A percentile compares a stretch with the other conserved stretches of the same genome.
Conservation (phyloP, 1,140 invertebrate species). For the Anoplophora glabripennis region DNA sequence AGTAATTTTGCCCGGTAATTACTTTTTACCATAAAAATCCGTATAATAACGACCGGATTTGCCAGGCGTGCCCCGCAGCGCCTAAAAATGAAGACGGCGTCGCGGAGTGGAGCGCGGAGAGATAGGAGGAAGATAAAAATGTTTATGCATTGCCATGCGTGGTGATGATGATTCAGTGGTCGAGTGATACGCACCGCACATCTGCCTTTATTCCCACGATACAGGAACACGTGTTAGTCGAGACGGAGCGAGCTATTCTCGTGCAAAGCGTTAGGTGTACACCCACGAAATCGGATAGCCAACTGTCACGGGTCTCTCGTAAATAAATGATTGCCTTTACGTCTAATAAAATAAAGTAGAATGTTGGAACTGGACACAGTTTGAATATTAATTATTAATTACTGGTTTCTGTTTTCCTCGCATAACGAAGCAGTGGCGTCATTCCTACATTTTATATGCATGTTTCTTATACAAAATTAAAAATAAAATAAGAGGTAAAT, state of each 20-base stretch:
- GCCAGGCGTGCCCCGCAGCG: neutral
- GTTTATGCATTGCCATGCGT: slow-evolving; percentile 18
- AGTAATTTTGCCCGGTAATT: too few species aligned
- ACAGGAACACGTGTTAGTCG: slow-evolving; percentile 26
- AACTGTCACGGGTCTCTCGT: too few species aligned
- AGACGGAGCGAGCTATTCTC: slow-evolving; percentile 16
- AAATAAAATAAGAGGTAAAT: too few species aligned
- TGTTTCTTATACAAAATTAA: too few species aligned
- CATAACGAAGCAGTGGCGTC: too few species aligned
- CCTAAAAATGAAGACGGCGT: slow-evolving; percentile 4
- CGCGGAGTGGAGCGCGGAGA: neutral
- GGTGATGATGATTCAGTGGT: slow-evolving; percentile 18
- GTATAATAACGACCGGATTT: neutral
- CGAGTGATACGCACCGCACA: slow-evolving; percentile 15
- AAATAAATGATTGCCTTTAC: too few species aligned
- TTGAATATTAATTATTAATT: too few species aligned
- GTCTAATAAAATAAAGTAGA: too few species aligned
- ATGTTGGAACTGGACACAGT: slow-evolving; percentile 23
- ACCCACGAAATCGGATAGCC: slow-evolving; percentile 1
- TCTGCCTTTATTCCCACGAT: slow-evolving; percentile 33
- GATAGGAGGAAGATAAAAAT: slow-evolving; percentile 12
- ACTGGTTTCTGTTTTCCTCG: too few species aligned
- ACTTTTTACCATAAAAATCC: too few species aligned
- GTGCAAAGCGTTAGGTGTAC: slow-evolving; percentile 11
- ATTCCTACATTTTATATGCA: too few species aligned